Evolutionary conservation across 2,797 vertebrate genomes (phyloP).

Genomic region (Enteromius afrohamiltoni): DNA sequence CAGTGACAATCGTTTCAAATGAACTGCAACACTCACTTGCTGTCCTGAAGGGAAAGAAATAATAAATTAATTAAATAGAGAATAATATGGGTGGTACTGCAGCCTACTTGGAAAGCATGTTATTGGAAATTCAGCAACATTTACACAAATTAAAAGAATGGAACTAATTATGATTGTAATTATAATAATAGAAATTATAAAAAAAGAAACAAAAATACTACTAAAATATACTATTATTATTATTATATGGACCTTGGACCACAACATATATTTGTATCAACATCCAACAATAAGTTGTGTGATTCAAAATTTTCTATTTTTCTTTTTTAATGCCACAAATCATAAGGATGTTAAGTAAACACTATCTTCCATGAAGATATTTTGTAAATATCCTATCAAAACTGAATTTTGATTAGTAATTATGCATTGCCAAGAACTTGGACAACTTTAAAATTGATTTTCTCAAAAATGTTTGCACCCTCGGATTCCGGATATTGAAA

Average conservation of each 20-base stretch:
- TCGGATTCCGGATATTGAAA: not conserved
- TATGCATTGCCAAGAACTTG: too few species aligned
- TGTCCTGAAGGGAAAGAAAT: slow-evolving; percentile 9
- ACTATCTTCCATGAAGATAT: not conserved
- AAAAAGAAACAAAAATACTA: slow-evolving; percentile 2
- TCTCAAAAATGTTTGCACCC: not conserved
- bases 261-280: not conserved
- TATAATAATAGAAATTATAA: not conserved
- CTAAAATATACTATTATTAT: not conserved
- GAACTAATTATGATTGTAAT: not conserved
- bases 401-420: not conserved
- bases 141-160: not conserved
- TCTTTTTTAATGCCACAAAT: not conserved
- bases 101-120: not conserved
- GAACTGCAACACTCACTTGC: slow-evolving; percentile 55
- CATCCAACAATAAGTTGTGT: not conserved
- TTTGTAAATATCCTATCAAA: not conserved
- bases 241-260: not conserved
- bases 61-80: not conserved
- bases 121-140: slow-evolving; percentile 24
- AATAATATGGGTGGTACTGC: slow-evolving; percentile 4
- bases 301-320: not conserved
- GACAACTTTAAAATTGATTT: too few species aligned
- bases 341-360: not conserved
- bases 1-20: slow-evolving; percentile 57